Percentiles rank a stretch among this genome's conserved stretches.
These are phyloP conservation scores for Orthosia gothica DNA, from an alignment of 2,888 invertebrate genomes.

Conservation along the genomic window DNA sequence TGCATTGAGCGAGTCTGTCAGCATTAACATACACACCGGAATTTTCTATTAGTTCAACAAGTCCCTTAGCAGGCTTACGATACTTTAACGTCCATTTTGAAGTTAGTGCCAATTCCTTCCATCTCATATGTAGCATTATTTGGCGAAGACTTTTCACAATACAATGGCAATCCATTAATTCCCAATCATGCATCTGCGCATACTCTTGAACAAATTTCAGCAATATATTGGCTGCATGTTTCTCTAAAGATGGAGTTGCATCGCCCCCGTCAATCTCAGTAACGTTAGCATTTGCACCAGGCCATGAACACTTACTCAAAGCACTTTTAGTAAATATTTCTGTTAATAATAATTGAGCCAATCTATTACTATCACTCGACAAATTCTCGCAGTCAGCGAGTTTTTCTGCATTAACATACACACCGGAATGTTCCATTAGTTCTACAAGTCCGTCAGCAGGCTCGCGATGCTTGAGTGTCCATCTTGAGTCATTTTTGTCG, in stretches of 20 bases:
- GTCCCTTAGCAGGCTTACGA: not conserved
- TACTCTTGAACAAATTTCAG: slow-evolving; percentile 7
- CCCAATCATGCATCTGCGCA: not conserved
- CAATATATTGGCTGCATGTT: not conserved
- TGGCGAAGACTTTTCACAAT: slow-evolving; percentile 2
- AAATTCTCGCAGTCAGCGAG: not conserved
- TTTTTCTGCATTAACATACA: slow-evolving; percentile 13
- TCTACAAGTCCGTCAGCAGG: slow-evolving; percentile 12
- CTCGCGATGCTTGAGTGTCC: slow-evolving; percentile 26
- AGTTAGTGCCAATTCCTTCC: not conserved
- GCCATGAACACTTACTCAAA: slow-evolving; percentile 13
- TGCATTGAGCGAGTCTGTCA: not conserved
- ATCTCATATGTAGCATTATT: slow-evolving; percentile 13
- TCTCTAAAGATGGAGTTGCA: slow-evolving; percentile 2
- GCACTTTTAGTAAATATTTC: slow-evolving; percentile 25
- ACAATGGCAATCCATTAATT: slow-evolving; percentile 8
- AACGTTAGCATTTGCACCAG: not conserved
- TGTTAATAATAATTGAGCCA: not conserved
- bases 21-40: slow-evolving; percentile 8
- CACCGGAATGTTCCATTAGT: slow-evolving; percentile 3
- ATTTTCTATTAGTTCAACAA: slow-evolving; percentile 19
- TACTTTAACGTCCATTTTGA: slow-evolving; percentile 35
- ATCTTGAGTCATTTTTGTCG: slow-evolving; percentile 18
- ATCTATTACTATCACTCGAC: not conserved
- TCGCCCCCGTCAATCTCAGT: not conserved